Evolutionary conservation across 2,113 vertebrate species (phyloP), one percentile per base, ranked within the genome.

Genomic region (Gallinago paraguaiae): DNA sequence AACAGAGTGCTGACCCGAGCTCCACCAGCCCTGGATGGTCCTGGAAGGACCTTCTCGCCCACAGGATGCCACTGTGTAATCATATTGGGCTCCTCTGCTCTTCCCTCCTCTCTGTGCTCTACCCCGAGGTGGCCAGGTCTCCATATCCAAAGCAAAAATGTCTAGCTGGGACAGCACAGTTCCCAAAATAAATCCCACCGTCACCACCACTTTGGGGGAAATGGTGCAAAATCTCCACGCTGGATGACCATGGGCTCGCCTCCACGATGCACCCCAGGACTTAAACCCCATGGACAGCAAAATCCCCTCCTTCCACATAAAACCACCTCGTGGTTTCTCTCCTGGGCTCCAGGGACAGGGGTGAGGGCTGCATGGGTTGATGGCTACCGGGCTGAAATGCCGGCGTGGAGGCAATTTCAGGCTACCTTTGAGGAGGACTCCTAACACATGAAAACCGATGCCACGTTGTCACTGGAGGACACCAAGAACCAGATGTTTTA

Each of bases 261-360:
- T 88, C 57, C 84, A 63, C 50, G 61, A 50, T 31, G 4, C 41
- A 46, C 43, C 30, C 23, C 54, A 90, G 59, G 67, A 80, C 84
- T 90, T 93, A 60, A 95, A 22, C 31, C 74, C 70, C 25, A 7
- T 61, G 54, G 86, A 69, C 37, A 88, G 71, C 35, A 81, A 90
- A 92, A 94, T 92, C 67, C 59, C 75, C 79, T 88, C 85, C 31
- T 93, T 92, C 35, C 78, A 56, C 81, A 37, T 90, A 70, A 93
- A 92, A 93, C 57, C 60, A 81, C 57, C 31, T 87, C 1, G 1
- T 22, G 11, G 59, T 89, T 96, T 97, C 82, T 93, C 87, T 95
- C 78, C 61, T 86, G 64, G 54, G 74, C 90, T 64, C 75, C 3
- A 31, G 30, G 76, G 83, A 94, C 48, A 90, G 46, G 46, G 37